Percentiles rank a stretch among this genome's conserved stretches.
Evolutionary conservation across 30 jellyfish, hydroid and myxozoan genomes (phyloP).

Genomic region (Nemopilema nomurai): DNA sequence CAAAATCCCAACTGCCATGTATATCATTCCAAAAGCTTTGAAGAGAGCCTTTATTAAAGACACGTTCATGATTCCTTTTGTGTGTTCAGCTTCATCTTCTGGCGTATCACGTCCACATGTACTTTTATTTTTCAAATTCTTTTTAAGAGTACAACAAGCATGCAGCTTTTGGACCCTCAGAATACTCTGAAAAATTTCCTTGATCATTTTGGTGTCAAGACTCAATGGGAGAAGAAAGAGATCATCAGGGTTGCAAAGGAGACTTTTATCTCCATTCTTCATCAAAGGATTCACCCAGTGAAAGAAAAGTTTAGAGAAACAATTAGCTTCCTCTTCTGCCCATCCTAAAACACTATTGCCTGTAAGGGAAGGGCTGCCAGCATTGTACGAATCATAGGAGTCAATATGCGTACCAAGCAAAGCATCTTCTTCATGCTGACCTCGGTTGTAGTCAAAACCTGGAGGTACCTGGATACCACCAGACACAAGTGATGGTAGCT

Average conservation of each 20-base stretch:
- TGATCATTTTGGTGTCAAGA: slow-evolving; percentile 66
- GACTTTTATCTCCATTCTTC: slow-evolving; percentile 68
- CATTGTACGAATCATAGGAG: slow-evolving; percentile 55
- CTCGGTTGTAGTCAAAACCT: not conserved
- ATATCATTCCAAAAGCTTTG: slow-evolving; percentile 80
- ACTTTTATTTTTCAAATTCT: not conserved
- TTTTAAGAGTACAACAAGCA: slow-evolving; percentile 26
- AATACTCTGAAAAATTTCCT: slow-evolving; percentile 68
- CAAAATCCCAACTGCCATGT: slow-evolving; percentile 76
- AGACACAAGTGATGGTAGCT: slow-evolving; percentile 54
- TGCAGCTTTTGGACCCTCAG: slow-evolving; percentile 53
- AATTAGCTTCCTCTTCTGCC: slow-evolving; percentile 71
- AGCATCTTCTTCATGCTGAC: slow-evolving; percentile 55
- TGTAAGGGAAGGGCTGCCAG: slow-evolving; percentile 5
- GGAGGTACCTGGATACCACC: slow-evolving; percentile 31
- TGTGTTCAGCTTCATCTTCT: slow-evolving; percentile 25
- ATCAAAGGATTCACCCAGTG: slow-evolving; percentile 87
- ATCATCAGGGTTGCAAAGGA: slow-evolving; percentile 69
- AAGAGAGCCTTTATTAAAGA: slow-evolving; percentile 64
- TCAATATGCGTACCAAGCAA: slow-evolving; percentile 51
- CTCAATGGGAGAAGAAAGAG: slow-evolving; percentile 66
- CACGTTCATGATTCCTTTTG: slow-evolving; percentile 31
- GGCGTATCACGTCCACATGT: slow-evolving; percentile 34
- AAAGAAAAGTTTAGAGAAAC: slow-evolving; percentile 65
- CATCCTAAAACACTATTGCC: slow-evolving; percentile 75